Evolutionary conservation across 2,113 vertebrate species (phyloP), one percentile per base, ranked within the genome.

Genomic region (Archocentrus centrarchus): DNA sequence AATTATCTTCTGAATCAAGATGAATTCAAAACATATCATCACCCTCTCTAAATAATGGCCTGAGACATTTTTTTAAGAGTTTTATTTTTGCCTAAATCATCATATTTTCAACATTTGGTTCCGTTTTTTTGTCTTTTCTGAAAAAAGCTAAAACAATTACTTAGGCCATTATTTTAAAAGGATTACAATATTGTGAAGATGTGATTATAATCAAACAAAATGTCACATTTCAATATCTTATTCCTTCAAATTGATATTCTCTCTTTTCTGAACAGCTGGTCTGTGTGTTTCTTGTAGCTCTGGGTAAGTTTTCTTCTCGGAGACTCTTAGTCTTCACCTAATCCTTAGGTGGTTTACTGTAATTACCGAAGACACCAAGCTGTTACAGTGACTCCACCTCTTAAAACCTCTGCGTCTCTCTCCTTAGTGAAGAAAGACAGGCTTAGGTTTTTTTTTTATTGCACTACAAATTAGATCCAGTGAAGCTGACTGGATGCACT

Each of bases 321-420:
- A 76, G 58, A 82, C 76, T 20, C 6, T 27, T 27, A 84, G 80
- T 27, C 81, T 80, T 39, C 37, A 39, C 37, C 64, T 91, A 94
- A 93, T 94, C 91, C 89, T 59, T 18, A 30, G 10, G 17, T 82
- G 79, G 88, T 92, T 93, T 84, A 87, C 86, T 81, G 82, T 94
- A 92, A 94, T 92, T 87, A 92, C 89, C 22, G 70, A 76, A 73
- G 93, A 93, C 94, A 87, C 80, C 75, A 73, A 80, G 64, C 91
- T 86, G 57, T 83, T 82, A 62, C 50, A 80, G 37, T 9, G 57
- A 81, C 89, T 81, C 60, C 62, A 75, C 88, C 66, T 90, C 75
- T 32, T 61, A n/a, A 83, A 80, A 20, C 64, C 73, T 80, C 62
- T 5, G 11, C 11, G 59, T 39, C 55, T 32, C 24, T 77, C 58